A percentile compares a stretch with the other conserved stretches of the same genome.
Conservation (phyloP, 2,888 invertebrate species). For the Furcula furcula region DNA sequence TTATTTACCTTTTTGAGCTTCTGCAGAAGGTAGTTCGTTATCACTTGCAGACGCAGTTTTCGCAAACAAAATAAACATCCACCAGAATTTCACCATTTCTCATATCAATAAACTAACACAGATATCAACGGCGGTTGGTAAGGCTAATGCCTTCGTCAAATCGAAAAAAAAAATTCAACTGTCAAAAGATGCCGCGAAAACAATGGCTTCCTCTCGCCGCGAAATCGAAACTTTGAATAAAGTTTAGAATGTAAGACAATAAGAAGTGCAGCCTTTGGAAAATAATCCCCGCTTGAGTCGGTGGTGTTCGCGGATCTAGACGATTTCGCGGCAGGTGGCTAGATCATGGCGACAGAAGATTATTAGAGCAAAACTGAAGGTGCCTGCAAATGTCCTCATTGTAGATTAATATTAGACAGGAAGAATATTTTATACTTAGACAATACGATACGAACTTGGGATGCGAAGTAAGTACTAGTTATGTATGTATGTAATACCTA, state of each 20-base stretch:
- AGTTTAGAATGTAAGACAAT: constrained; percentile 59
- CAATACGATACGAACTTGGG: no score
- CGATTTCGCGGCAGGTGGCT: constrained; percentile 44
- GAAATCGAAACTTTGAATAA: constrained; percentile 66
- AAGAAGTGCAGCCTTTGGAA: constrained; percentile 71
- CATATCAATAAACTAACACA: constrained; percentile 61
- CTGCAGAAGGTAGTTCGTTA: constrained; percentile 57
- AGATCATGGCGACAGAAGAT: constrained; percentile 33
- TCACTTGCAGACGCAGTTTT: constrained; percentile 73
- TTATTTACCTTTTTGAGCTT: constrained; percentile 63
- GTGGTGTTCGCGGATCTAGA: constrained; percentile 29
- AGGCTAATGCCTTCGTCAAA: constrained; percentile 17
- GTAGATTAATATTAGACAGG: constrained; percentile 10
- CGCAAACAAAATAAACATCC: constrained; percentile 75
- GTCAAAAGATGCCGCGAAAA: constrained; percentile 48
- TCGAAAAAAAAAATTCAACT: constrained; percentile 38
- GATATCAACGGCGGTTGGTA: constrained; percentile 39
- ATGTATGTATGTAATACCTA: no score
- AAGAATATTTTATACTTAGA: not conserved
- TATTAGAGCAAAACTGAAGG: constrained; percentile 63
- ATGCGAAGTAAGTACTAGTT: no score
- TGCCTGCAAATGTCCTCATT: constrained; percentile 28
- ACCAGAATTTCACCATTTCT: constrained; percentile 77
- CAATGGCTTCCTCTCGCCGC: constrained; percentile 60
- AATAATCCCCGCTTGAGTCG: constrained; percentile 67